Conservation (phyloP, 2,113 vertebrate genomes). For the Ivindomyrus marchei region DNA sequence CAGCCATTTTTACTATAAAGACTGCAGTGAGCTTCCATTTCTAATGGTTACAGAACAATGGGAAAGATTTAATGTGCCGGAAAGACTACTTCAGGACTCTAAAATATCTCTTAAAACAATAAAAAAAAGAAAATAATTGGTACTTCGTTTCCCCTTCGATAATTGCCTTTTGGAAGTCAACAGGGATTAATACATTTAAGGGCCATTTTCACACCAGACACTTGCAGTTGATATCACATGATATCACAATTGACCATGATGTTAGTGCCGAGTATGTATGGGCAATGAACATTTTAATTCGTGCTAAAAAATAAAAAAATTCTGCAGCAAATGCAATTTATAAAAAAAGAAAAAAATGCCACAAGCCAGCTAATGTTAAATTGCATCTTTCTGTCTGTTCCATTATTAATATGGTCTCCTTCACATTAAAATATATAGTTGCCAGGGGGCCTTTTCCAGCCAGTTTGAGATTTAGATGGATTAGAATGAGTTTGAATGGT, state of each 20-base stretch:
- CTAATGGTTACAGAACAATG: background rate
- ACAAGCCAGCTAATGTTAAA: constrained; percentile 2
- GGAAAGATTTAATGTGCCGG: background rate
- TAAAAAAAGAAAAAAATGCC: background rate
- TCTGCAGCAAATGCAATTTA: background rate
- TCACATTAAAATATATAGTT: constrained; percentile 11
- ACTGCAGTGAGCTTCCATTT: background rate
- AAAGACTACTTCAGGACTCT: background rate
- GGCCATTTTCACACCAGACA: background rate
- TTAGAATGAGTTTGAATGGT: constrained; percentile 4
- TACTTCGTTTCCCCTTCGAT: background rate
- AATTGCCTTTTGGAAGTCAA: background rate
- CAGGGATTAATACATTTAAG: background rate
- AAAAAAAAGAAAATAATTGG: background rate
- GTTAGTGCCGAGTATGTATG: background rate
- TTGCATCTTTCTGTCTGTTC: constrained; percentile 13
- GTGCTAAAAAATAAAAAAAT: background rate
- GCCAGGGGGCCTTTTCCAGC: background rate
- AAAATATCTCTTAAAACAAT: background rate
- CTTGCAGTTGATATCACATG: background rate
- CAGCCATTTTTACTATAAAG: background rate
- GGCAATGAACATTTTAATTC: background rate
- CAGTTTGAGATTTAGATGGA: background rate
- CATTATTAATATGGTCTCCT: constrained; percentile 11
- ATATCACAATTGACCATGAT: background rate